These are phyloP conservation scores for Scolopax rusticola DNA, from an alignment of 2,797 vertebrate genomes.

Conservation along the genomic window DNA sequence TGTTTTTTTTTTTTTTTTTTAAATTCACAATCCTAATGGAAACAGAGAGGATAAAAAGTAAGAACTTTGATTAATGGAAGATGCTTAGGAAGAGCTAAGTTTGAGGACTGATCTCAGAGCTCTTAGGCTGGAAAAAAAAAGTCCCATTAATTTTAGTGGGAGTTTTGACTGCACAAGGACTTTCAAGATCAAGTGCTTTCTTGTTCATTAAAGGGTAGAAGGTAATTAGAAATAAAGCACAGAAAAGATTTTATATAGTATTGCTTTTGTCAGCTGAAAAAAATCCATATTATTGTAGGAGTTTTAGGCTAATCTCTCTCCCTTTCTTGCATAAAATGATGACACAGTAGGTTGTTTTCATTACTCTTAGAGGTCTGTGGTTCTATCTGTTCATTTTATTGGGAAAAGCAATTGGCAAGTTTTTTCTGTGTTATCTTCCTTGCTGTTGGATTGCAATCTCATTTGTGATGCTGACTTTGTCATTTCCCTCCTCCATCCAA, in stretches of 20 bases:
- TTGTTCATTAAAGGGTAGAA: conserved; percentile 59
- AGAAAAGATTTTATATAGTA: conserved; percentile 53
- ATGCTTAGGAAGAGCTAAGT: conserved; percentile 48
- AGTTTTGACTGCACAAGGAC: conserved; percentile 56
- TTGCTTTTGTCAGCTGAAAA: conserved; percentile 71
- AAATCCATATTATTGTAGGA: conserved; percentile 56
- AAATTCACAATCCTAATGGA: neutral
- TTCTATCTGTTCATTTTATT: conserved; percentile 61
- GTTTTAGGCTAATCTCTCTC: conserved; percentile 55
- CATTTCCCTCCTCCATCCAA: neutral
- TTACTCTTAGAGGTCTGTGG: conserved; percentile 47
- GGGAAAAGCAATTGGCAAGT: conserved; percentile 28
- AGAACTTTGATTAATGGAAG: conserved; percentile 51
- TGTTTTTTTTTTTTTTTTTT: neutral
- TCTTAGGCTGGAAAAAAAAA: neutral
- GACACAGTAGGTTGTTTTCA: conserved; percentile 64
- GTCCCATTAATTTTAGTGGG: conserved; percentile 66
- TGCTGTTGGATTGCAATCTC: conserved; percentile 37
- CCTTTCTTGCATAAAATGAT: conserved; percentile 62
- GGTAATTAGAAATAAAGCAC: conserved; percentile 69
- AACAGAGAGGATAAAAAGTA: neutral
- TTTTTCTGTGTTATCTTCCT: conserved; percentile 11
- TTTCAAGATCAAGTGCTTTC: conserved; percentile 60
- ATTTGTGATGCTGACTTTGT: conserved; percentile 46
- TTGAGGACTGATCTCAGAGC: conserved; percentile 33